Base-by-base conservation (phyloP, 1,140 invertebrate species). In the Euura lappo region DNA sequence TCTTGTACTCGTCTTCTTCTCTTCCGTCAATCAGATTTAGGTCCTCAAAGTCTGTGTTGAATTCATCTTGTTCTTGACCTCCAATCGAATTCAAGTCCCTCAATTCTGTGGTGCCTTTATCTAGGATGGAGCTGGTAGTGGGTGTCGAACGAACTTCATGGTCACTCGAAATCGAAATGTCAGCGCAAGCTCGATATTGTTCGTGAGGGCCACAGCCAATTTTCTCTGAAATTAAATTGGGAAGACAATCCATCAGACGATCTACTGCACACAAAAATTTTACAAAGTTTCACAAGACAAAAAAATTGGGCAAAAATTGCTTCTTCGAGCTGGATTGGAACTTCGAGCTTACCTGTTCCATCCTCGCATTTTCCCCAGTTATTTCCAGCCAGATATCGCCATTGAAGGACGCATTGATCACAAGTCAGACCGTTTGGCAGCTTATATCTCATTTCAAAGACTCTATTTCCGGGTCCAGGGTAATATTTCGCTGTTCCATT, bases 191-290 rank as follows among this genome's bases (percentile, higher is more conserved):
- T 6, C 95, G 90, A 81, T 97, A 97, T 80, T 96, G 94, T 82
- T 97, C 95, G 83, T 97, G 95, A 0, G 93, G 92, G 0, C 95
- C 95, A 81, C 95, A 97, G 2, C 94, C 94, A 2, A 96, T 91
- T 1, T 90, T 91, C 47, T 91, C 93, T 60, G 90, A 90, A 68
- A 60, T 11, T 60, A 8, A 8, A 60, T n/a, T 6, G 1, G 47
- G 6, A 7, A 51, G 6, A 51, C 11, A 11, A 6, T 51, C 11
- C 6, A 51, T 51, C 47, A 51, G 6, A 51, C 11, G 28, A 28
- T 28, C 28, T 1, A 28, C 11, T 51, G 47, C 11, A 51, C 47
- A 51, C 6, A 7, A 1, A 51, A 7, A 7, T 51, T 51, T 11
- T 7, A 7, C 47, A 51, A 51, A 6, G 11, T 6, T 28, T 28